These are phyloP conservation scores for Agrochola lota DNA, from an alignment of 2,888 invertebrate species.

Conservation along the genomic window DNA sequence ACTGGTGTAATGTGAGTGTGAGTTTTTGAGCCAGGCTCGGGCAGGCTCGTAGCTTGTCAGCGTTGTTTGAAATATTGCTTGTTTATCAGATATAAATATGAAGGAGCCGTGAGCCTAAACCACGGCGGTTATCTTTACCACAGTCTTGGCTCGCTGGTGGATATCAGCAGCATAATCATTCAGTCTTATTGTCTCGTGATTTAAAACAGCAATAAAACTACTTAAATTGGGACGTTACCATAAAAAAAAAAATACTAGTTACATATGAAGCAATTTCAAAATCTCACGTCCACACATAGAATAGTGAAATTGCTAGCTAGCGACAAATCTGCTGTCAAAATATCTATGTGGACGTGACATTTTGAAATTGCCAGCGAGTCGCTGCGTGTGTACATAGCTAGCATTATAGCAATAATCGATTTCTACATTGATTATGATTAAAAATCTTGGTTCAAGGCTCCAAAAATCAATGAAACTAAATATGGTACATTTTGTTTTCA, in stretches of 20 bases:
- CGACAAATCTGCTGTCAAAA: too few species aligned
- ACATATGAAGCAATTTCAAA: not conserved
- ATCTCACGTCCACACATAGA: too few species aligned
- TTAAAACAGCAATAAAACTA: not conserved
- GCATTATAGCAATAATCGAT: too few species aligned
- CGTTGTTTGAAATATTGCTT: not conserved
- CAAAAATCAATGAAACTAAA: too few species aligned
- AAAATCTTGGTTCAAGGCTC: too few species aligned
- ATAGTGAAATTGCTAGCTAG: not conserved
- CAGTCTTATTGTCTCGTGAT: not conserved
- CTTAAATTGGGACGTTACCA: not conserved
- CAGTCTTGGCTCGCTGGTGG: not conserved
- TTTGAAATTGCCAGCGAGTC: too few species aligned
- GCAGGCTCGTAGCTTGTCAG: too few species aligned
- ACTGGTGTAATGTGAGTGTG: not conserved
- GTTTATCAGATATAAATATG: not conserved
- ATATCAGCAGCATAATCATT: too few species aligned
- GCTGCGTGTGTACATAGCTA: too few species aligned
- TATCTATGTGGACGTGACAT: too few species aligned
- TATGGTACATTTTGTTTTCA: too few species aligned
- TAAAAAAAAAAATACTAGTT: not conserved
- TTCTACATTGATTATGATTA: too few species aligned
- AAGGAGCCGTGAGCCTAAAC: not conserved
- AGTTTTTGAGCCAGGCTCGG: not conserved
- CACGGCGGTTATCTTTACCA: not conserved